A percentile compares a stretch with the other conserved stretches of the same genome.
These are phyloP conservation scores for Nestor notabilis DNA, from an alignment of 2,113 vertebrate species.

Conservation along the genomic window DNA sequence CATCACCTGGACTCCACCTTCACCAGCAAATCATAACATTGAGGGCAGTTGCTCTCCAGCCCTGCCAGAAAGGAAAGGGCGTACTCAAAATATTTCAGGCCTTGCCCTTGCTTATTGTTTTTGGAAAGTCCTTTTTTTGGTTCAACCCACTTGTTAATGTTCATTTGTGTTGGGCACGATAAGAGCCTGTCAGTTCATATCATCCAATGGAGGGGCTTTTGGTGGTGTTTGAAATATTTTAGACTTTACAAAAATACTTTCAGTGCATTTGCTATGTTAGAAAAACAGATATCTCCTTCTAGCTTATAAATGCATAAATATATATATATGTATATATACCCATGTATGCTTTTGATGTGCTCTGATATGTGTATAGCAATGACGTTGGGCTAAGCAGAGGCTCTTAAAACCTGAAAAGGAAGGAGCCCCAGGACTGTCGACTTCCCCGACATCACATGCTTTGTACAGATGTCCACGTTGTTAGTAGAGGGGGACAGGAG, in stretches of 20 bases:
- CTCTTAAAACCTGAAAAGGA: background rate
- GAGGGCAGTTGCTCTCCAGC: background rate
- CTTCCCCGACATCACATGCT: background rate
- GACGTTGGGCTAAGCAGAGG: background rate
- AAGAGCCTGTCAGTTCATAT: background rate
- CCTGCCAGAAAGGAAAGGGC: slow-evolving; percentile 61
- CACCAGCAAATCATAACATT: background rate
- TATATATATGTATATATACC: background rate
- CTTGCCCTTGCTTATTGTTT: slow-evolving; percentile 43
- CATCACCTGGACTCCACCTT: background rate
- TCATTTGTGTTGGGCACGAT: background rate
- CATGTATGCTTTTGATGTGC: background rate
- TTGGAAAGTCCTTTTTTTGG: background rate
- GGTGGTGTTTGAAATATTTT: background rate
- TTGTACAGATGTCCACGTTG: rapidly evolving
- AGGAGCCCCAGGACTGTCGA: background rate
- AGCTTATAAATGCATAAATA: background rate
- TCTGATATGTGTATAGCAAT: background rate
- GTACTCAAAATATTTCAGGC: slow-evolving; percentile 28
- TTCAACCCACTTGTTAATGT: background rate
- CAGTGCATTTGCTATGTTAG: background rate
- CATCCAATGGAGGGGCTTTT: rapidly evolving
- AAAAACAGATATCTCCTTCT: background rate
- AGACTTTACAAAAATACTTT: background rate
- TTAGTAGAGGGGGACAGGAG: background rate